Conservation (phyloP, 2,113 vertebrate species). For the Planiliza haematocheilus region DNA sequence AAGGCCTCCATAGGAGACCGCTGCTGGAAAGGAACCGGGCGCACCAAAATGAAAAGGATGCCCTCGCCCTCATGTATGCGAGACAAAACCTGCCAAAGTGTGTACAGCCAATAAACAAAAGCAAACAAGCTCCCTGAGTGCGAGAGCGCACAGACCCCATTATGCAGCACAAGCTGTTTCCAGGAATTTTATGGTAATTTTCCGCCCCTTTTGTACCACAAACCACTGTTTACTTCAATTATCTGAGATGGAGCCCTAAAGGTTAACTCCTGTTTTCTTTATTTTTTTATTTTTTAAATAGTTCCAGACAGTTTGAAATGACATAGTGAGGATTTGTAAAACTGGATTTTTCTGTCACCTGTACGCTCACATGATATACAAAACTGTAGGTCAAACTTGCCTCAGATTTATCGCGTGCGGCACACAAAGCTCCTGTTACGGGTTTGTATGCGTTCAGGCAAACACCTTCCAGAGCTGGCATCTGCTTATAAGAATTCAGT, state of each 20-base stretch:
- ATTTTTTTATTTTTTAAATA: background rate
- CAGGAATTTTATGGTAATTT: slow-evolving; percentile 54
- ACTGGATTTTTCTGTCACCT: slow-evolving; percentile 10
- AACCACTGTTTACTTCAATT: slow-evolving; percentile 47
- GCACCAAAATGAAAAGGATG: background rate
- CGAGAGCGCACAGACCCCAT: slow-evolving; percentile 26
- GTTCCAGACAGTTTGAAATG: background rate
- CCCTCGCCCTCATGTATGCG: slow-evolving; percentile 1
- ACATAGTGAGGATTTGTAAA: background rate
- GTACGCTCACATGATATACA: background rate
- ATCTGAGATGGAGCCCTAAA: slow-evolving; percentile 37
- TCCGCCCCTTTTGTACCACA: slow-evolving; percentile 24
- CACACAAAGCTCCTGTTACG: slow-evolving; percentile 1
- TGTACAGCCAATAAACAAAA: slow-evolving; percentile 40
- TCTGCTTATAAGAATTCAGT: slow-evolving; percentile 38
- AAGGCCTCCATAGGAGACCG: background rate
- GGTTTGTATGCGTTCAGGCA: slow-evolving; percentile 33
- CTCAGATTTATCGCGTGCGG: slow-evolving; percentile 27
- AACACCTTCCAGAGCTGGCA: slow-evolving; percentile 34
- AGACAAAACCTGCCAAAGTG: slow-evolving; percentile 10
- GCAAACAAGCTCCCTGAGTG: slow-evolving; percentile 43
- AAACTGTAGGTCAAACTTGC: slow-evolving; percentile 11
- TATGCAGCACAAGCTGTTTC: slow-evolving; percentile 59
- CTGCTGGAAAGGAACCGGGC: slow-evolving; percentile 9
- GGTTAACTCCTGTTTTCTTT: slow-evolving; percentile 40